These are phyloP conservation scores for Hycleus phaleratus DNA, from an alignment of 1,140 invertebrate species.

Conservation along the genomic window DNA sequence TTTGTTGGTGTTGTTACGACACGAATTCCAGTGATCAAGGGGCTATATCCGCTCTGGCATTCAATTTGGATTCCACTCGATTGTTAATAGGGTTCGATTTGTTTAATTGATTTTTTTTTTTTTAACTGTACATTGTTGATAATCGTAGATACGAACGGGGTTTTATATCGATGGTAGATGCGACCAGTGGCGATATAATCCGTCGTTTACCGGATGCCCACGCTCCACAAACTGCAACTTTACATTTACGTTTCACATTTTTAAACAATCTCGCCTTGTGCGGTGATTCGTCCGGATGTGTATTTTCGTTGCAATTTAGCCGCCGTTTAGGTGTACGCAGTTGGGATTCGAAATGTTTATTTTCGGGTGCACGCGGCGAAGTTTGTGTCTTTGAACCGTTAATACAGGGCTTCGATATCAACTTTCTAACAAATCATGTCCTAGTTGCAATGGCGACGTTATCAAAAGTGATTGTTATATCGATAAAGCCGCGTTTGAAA, in stretches of 20 bases:
- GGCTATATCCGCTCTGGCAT: slow-evolving; percentile 76
- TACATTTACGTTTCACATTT: slow-evolving; percentile 69
- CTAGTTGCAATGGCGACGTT: slow-evolving; percentile 88
- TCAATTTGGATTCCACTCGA: slow-evolving; percentile 80
- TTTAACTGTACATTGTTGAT: slow-evolving; percentile 1
- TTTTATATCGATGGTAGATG: slow-evolving; percentile 76
- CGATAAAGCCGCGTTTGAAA: slow-evolving; percentile 64
- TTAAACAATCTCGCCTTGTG: slow-evolving; percentile 61
- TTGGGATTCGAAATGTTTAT: slow-evolving; percentile 81
- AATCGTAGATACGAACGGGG: slow-evolving; percentile 63
- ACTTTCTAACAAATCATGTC: slow-evolving; percentile 65
- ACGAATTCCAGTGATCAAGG: slow-evolving; percentile 60
- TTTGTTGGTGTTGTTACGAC: slow-evolving; percentile 79
- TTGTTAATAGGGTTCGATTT: slow-evolving; percentile 66
- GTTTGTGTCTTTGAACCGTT: slow-evolving; percentile 85
- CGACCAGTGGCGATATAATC: slow-evolving; percentile 66
- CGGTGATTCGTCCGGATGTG: slow-evolving; percentile 93
- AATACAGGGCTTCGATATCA: slow-evolving; percentile 57
- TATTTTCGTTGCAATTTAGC: slow-evolving; percentile 90
- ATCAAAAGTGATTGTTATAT: slow-evolving; percentile 75
- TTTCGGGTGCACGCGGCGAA: slow-evolving; percentile 90
- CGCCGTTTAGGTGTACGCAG: slow-evolving; percentile 80
- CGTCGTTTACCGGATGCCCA: slow-evolving; percentile 77
- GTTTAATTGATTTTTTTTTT: background rate
- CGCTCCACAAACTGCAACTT: slow-evolving; percentile 76